These are phyloP conservation scores for Pituophis catenifer DNA, from an alignment of 2,113 vertebrate species.

Conservation along the genomic window DNA sequence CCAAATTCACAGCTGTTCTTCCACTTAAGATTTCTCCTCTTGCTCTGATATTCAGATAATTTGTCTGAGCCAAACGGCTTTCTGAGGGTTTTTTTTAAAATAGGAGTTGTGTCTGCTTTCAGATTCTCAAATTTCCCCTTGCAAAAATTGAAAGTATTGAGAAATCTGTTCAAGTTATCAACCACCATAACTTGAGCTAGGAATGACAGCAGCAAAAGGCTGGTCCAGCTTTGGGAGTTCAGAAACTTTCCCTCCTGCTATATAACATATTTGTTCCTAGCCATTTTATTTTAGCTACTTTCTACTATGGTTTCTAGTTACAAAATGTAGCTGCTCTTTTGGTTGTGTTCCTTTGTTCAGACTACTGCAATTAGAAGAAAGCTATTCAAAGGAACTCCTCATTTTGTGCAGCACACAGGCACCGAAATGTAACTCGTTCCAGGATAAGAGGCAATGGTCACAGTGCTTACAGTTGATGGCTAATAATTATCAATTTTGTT, in stretches of 20 bases:
- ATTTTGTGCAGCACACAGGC: not conserved
- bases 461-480: not conserved
- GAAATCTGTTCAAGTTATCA: conserved; percentile 13
- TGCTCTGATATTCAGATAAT: conserved; percentile 27
- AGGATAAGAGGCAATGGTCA: not conserved
- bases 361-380: conserved; percentile 5
- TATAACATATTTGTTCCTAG: conserved; percentile 16
- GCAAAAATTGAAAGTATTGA: conserved; percentile 14
- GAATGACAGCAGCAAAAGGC: conserved; percentile 22
- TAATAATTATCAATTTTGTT: conserved; percentile 1
- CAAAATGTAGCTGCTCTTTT: not conserved
- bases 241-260: not conserved
- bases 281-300: conserved; percentile 17
- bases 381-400: not conserved
- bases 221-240: not conserved
- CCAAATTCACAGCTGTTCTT: conserved; percentile 48
- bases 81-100: not conserved
- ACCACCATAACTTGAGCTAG: conserved; percentile 11
- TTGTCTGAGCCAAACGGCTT: conserved; percentile 36
- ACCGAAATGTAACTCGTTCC: not conserved
- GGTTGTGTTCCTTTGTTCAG: not conserved
- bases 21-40: conserved; percentile 33
- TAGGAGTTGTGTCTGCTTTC: conserved; percentile 25
- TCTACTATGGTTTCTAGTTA: conserved; percentile 20
- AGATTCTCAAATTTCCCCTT: not conserved